Percentiles rank a stretch among this genome's conserved stretches.
Evolutionary conservation across 2,113 vertebrate genomes (phyloP).

Genomic region (Meriones unguiculatus): DNA sequence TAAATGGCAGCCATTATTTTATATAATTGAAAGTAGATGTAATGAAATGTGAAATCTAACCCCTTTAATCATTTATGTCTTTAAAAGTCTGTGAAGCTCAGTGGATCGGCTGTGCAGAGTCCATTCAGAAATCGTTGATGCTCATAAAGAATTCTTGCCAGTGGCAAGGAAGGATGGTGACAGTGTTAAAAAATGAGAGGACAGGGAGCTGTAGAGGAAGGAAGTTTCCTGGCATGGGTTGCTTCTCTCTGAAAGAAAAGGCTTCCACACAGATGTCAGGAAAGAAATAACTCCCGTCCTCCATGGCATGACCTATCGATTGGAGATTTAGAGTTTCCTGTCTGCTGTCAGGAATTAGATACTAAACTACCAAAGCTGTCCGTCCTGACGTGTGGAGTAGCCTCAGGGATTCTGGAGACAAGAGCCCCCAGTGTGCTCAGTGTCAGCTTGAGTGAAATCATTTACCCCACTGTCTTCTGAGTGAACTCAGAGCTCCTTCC

Average conservation of each 20-base stretch:
- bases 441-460: background rate
- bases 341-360: background rate
- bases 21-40: conserved; percentile 19
- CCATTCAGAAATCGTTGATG: background rate
- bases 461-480: background rate
- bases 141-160: background rate
- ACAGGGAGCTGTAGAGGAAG: background rate
- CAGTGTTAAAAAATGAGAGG: background rate
- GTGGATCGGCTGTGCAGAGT: background rate
- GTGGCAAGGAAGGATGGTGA: background rate
- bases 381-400: background rate
- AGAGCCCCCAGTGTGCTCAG: too few relatives aligned
- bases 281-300: background rate
- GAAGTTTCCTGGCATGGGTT: background rate
- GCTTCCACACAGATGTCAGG: background rate
- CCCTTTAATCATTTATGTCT: conserved; percentile 23
- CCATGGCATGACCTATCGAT: background rate
- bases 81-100: background rate
- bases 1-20: background rate
- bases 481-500: background rate
- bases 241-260: background rate
- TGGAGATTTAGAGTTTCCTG: background rate
- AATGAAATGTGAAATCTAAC: background rate
- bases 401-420: background rate
- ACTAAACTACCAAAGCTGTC: background rate